Percentiles rank a stretch among this genome's conserved stretches.
phyloP scores from a whole-genome alignment of 2,797 vertebrate genomes.

The Microcaecilia unicolor region DNA sequence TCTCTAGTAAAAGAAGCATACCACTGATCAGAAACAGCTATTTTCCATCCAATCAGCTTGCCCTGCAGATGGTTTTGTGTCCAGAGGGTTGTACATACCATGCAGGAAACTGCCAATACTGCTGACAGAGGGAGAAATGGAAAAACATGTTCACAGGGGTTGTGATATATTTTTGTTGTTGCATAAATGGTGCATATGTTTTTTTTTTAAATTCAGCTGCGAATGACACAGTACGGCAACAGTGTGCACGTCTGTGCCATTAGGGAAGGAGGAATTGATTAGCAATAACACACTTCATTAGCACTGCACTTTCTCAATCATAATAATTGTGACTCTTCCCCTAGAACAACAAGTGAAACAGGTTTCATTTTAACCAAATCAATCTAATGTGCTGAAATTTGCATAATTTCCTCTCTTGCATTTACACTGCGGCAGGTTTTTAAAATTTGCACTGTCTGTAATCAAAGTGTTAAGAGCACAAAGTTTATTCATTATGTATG shows the following conservation, averaged over 20 bases:
- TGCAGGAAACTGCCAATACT: background rate
- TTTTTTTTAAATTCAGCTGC: background rate
- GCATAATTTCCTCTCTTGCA: constrained; percentile 36
- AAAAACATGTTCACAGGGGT: background rate
- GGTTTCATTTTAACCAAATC: constrained; percentile 41
- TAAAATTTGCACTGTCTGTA: constrained; percentile 54
- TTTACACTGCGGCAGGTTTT: constrained; percentile 33
- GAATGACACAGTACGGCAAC: background rate
- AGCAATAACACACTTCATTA: constrained; percentile 51
- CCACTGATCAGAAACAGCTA: background rate
- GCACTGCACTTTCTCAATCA: constrained; percentile 49
- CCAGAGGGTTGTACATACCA: background rate
- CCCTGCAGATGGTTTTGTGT: accelerated
- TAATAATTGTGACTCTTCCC: constrained; percentile 45
- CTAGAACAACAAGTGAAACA: constrained; percentile 29
- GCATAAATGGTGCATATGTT: background rate
- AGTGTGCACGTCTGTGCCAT: constrained; percentile 4
- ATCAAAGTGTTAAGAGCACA: constrained; percentile 51
- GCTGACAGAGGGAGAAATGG: background rate
- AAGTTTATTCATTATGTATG: constrained; percentile 44
- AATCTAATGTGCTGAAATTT: constrained; percentile 42
- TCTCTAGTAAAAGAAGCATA: too few species aligned
- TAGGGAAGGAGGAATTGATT: constrained; percentile 42
- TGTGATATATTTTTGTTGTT: background rate
- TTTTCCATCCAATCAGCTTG: background rate